Evolutionary conservation across 2,888 invertebrate genomes (phyloP), one percentile per base, ranked within the genome.

Genomic region (Papilio gigon): DNA sequence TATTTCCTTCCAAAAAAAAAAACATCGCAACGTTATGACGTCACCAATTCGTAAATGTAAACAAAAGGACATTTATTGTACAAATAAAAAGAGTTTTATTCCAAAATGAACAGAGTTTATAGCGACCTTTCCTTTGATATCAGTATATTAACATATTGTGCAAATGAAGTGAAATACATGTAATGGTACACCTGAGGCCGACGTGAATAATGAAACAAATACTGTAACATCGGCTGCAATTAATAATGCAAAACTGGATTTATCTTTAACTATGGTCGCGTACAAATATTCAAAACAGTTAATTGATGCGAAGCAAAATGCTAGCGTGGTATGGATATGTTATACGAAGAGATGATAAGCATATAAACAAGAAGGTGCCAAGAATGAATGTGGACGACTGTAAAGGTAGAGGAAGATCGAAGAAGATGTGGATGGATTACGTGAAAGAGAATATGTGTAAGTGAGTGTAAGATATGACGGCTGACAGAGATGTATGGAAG

Each of bases 151-250:
- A 50, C 27, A n/a, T 17, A 2, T 50, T 50, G 50, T 53, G 30
- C 53, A 30, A 53, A 53, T 53, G 53, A 53, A 30, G n/a, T 9
- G 27, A n/a, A 17, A 53, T 56, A 56, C 25, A 27, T 25, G n/a
- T 63, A 63, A 63, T 25, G 50, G 50, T 8, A 50, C 63, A 22
- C 35, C 50, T 25, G 63, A n/a, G 35, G 50, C 22, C n/a, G 14
- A 20, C 35, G 44, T 63, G 50, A 63, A 63, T 63, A 63, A 63
- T 63, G 35, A 63, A 63, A 63, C 11, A 22, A 47, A 63, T 6
- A 17, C 33, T 22, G 50, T 47, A 50, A 63, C 12, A 25, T 22
- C 22, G 1, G 35, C 63, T 35, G 50, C 50, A 63, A 63, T 63
- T 50, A 50, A 37, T 47, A 47, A 63, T 63, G 33, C 63, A 50